Evolutionary conservation across 1,140 invertebrate genomes (phyloP).

Genomic region (Probaryconus sp.): DNA sequence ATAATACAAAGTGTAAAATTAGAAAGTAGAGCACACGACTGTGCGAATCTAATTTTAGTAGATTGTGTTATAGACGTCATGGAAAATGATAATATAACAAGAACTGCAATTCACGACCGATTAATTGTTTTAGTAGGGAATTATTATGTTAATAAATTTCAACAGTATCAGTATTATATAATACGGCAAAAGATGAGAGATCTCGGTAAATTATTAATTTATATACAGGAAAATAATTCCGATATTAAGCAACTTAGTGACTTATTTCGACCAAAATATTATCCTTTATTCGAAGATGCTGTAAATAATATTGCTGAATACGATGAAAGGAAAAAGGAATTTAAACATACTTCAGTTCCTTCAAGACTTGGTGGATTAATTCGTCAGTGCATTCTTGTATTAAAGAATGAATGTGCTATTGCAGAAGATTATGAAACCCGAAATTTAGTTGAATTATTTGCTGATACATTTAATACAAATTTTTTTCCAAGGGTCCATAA

Average conservation of each 20-base stretch:
- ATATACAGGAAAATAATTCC: neutral
- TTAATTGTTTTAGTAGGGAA: slow-evolving; percentile 11
- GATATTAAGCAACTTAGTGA: neutral
- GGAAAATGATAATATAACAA: neutral
- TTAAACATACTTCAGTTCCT: neutral
- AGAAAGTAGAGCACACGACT: neutral
- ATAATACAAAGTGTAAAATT: neutral
- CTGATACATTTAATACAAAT: slow-evolving; percentile 2
- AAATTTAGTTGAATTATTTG: neutral
- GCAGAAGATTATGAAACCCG: neutral
- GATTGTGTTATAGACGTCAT: neutral
- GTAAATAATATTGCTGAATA: neutral
- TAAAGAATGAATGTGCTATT: slow-evolving; percentile 1
- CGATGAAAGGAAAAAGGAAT: neutral
- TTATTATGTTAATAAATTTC: slow-evolving; percentile 1
- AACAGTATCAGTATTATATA: slow-evolving; percentile 1
- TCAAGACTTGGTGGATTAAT: neutral
- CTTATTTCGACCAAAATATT: slow-evolving; percentile 1
- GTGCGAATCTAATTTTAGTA: slow-evolving; percentile 2
- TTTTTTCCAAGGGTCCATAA: slow-evolving; percentile 15
- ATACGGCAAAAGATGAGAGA: slow-evolving; percentile 7
- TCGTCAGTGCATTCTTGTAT: neutral
- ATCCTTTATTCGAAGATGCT: neutral
- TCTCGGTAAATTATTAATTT: slow-evolving; percentile 6
- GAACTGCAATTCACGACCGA: neutral